Evolutionary conservation across 2,797 vertebrate genomes (phyloP).

Genomic region (Leontocebus nigricollis): DNA sequence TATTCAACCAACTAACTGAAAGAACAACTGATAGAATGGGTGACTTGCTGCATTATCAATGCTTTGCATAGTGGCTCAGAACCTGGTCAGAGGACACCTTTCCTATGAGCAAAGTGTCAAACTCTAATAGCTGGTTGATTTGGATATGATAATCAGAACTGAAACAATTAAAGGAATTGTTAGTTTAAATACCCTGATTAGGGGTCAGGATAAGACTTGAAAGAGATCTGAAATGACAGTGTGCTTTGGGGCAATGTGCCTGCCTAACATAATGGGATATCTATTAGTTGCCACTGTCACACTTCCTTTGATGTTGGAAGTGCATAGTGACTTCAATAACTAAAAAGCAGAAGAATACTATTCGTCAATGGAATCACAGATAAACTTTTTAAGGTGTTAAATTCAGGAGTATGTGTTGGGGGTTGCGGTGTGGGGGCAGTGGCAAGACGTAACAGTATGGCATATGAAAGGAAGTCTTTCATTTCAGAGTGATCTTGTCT

Average conservation of each 20-base stretch:
- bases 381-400: constrained; percentile 43
- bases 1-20: constrained; percentile 61
- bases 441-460: background rate
- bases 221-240: constrained; percentile 55
- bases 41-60: constrained; percentile 34
- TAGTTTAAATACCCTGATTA: constrained; percentile 62
- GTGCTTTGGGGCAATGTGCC: constrained; percentile 36
- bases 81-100: constrained; percentile 33
- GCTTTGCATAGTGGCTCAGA: constrained; percentile 4
- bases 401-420: background rate
- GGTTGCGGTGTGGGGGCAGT: background rate
- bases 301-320: constrained; percentile 18
- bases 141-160: constrained; percentile 62
- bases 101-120: constrained; percentile 44
- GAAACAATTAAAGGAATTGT: constrained; percentile 68
- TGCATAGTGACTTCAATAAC: constrained; percentile 46
- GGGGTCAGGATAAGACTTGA: constrained; percentile 53
- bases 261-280: constrained; percentile 48
- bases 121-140: constrained; percentile 56
- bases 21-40: constrained; percentile 52
- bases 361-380: constrained; percentile 35
- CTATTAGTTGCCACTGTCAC: constrained; percentile 61
- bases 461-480: background rate
- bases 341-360: constrained; percentile 46
- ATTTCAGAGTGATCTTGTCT: background rate